phyloP scores from a whole-genome alignment of 2,797 vertebrate genomes.

The Acrocephalus scirpaceus region DNA sequence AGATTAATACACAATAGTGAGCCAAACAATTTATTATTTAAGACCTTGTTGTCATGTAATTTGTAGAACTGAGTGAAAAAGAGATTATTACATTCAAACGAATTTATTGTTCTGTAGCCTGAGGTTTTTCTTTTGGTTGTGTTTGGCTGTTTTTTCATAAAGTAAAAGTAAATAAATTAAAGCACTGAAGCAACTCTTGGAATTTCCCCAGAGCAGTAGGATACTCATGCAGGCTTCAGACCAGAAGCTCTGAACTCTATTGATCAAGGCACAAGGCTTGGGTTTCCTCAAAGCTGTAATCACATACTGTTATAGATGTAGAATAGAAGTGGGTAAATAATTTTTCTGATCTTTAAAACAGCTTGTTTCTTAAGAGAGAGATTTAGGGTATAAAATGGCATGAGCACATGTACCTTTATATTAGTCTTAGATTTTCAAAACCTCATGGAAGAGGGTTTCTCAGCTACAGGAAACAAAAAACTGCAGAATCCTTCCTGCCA shows the following conservation, averaged over 20 bases:
- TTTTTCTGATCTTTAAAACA: not conserved
- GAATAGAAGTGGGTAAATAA: not conserved
- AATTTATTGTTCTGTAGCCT: conserved; percentile 53
- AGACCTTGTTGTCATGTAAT: conserved; percentile 44
- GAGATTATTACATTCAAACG: conserved; percentile 56
- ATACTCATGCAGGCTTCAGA: not conserved
- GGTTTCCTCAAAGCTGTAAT: not conserved
- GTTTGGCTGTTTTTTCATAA: not conserved
- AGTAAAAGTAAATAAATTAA: conserved; percentile 30
- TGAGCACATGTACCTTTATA: not conserved
- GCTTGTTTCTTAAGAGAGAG: not conserved
- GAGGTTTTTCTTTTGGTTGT: not conserved
- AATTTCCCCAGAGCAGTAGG: not conserved
- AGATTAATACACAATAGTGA: conserved; percentile 64
- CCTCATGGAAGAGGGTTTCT: not conserved
- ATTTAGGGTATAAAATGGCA: not conserved
- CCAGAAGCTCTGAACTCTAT: not conserved
- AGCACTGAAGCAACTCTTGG: not conserved
- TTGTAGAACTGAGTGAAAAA: conserved; percentile 61
- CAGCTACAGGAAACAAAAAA: not conserved
- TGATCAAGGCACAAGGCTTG: not conserved
- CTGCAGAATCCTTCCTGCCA: not conserved
- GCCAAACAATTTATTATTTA: conserved; percentile 51
- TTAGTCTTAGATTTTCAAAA: not conserved
- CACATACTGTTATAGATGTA: not conserved